phyloP scores from a whole-genome alignment of 1,140 invertebrate genomes.

The Dreissena rostriformis region DNA sequence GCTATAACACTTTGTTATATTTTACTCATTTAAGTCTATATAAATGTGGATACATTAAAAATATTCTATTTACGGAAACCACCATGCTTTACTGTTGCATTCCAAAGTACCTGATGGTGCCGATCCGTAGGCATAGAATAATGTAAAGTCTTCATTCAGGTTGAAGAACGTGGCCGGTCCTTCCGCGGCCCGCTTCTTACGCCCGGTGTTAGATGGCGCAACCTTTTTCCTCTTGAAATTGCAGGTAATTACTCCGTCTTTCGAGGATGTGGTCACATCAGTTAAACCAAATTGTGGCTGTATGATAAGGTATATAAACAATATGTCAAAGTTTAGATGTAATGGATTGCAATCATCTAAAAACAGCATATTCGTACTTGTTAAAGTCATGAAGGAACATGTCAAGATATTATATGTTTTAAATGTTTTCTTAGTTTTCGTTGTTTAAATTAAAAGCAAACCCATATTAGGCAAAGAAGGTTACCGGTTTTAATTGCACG shows the following conservation, averaged over 20 bases:
- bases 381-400: no score
- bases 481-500: background rate
- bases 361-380: background rate
- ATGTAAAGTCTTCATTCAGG: conserved; percentile 31
- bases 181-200: conserved; percentile 6
- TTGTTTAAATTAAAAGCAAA: background rate
- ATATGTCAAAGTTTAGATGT: background rate
- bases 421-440: background rate
- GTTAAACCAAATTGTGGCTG: conserved; percentile 28
- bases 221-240: conserved; percentile 19
- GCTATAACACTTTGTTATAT: no score
- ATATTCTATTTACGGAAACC: no score
- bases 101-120: conserved; percentile 15
- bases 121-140: conserved; percentile 41
- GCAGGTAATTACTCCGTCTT: conserved; percentile 26
- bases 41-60: no score
- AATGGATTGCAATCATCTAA: background rate
- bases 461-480: background rate
- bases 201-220: background rate
- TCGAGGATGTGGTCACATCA: background rate
- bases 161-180: conserved; percentile 25
- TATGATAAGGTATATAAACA: background rate
- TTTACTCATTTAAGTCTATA: no score
- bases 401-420: no score
- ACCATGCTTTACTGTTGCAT: no score